Conservation (phyloP, 2,113 vertebrate species). For the Chinchilla lanigera region DNA sequence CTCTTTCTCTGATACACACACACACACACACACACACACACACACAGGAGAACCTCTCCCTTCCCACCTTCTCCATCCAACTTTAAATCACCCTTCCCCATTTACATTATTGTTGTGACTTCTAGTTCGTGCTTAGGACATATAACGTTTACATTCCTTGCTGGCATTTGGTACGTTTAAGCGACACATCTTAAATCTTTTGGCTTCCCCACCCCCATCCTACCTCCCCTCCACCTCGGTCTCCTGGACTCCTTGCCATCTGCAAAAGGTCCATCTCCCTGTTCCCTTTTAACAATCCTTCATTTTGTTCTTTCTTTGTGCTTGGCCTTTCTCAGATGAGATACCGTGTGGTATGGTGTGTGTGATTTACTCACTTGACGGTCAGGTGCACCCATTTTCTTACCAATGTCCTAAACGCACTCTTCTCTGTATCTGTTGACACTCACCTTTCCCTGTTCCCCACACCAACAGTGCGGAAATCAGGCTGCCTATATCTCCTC, state of each 20-base stretch:
- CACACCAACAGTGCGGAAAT: background rate
- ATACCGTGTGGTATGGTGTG: rapidly evolving
- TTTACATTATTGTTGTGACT: background rate
- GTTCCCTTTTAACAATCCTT: background rate
- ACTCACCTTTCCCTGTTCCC: background rate
- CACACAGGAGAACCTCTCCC: background rate
- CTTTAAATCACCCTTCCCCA: background rate
- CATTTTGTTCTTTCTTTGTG: background rate
- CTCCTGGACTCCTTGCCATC: background rate
- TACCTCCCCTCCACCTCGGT: background rate
- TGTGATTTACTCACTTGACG: background rate
- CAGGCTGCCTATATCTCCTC: background rate
- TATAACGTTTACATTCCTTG: background rate
- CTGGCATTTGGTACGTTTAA: background rate
- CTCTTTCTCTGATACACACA: too few relatives aligned
- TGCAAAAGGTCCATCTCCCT: background rate
- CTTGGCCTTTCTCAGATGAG: background rate
- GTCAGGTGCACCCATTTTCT: background rate
- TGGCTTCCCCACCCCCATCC: background rate
- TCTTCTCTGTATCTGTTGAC: background rate
- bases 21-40: background rate
- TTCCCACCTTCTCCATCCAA: rapidly evolving
- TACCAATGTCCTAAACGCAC: background rate
- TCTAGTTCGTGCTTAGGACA: background rate
- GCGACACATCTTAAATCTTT: background rate